phyloP scores from a whole-genome alignment of 2,797 vertebrate genomes.

The Adelosebastes latens region DNA sequence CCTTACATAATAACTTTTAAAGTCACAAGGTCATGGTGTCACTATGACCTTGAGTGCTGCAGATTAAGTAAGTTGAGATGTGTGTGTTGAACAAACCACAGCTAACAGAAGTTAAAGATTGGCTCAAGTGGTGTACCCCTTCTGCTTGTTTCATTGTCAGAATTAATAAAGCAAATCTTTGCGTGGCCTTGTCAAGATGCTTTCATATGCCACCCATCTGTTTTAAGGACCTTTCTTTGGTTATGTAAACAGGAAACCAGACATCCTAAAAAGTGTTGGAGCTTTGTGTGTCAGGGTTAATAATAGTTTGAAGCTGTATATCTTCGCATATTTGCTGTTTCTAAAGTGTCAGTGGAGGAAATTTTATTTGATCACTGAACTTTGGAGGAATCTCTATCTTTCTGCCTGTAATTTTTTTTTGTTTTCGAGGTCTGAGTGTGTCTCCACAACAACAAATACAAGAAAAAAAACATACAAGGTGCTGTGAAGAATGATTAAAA shows the following conservation, averaged over 20 bases:
- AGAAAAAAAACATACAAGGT: conserved; percentile 58
- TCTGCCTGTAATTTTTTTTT: conserved; percentile 36
- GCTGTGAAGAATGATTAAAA: conserved; percentile 69
- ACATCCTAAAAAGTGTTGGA: conserved; percentile 49
- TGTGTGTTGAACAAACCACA: conserved; percentile 59
- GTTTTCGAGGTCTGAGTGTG: conserved; percentile 43
- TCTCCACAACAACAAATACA: conserved; percentile 58
- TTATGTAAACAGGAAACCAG: conserved; percentile 63
- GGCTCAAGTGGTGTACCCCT: conserved; percentile 60
- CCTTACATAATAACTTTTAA: conserved; percentile 61
- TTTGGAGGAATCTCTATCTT: conserved; percentile 36
- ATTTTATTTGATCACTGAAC: conserved; percentile 42
- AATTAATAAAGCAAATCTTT: conserved; percentile 69
- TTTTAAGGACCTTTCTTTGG: conserved; percentile 56
- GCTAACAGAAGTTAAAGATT: conserved; percentile 67
- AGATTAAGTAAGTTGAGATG: conserved; percentile 75
- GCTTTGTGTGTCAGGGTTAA: conserved; percentile 39
- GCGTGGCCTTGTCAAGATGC: conserved; percentile 44
- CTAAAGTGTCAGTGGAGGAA: conserved; percentile 25
- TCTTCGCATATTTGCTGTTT: conserved; percentile 30
- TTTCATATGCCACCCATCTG: conserved; percentile 71
- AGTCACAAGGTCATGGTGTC: conserved; percentile 64
- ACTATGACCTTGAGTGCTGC: conserved; percentile 56
- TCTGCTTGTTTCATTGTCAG: conserved; percentile 67
- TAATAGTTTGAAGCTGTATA: conserved; percentile 36